Conservation (phyloP, 1,140 invertebrate genomes). For the Micrasema minimum region DNA sequence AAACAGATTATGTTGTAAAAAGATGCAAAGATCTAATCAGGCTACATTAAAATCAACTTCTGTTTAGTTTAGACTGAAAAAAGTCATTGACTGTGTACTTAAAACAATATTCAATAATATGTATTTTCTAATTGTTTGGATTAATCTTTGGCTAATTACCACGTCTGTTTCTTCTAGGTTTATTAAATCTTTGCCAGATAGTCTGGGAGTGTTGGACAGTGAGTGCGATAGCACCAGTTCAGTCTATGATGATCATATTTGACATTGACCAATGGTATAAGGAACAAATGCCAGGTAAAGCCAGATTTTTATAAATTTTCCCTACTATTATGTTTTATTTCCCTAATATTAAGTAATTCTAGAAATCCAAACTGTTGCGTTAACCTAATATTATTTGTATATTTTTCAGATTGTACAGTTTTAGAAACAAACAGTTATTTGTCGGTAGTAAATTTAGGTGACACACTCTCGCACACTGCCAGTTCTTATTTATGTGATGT, state of each 20-base stretch:
- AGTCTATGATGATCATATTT: slow-evolving; percentile 75
- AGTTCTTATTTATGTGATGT: slow-evolving; percentile 59
- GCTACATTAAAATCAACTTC: too few species aligned
- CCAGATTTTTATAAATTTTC: too few species aligned
- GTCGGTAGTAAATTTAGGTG: slow-evolving; percentile 51
- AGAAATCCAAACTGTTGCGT: too few species aligned
- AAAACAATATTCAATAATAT: too few species aligned
- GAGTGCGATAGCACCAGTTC: slow-evolving; percentile 55
- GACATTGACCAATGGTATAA: slow-evolving; percentile 97
- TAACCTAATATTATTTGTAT: slow-evolving; percentile 22
- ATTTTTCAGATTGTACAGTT: slow-evolving; percentile 50
- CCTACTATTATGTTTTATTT: too few species aligned
- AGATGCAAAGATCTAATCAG: too few species aligned
- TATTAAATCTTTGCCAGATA: slow-evolving; percentile 63
- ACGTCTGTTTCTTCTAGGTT: slow-evolving; percentile 59
- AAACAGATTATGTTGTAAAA: too few species aligned
- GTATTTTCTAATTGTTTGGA: too few species aligned
- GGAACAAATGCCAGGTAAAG: slow-evolving; percentile 84
- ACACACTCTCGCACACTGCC: slow-evolving; percentile 52
- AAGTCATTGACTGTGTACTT: too few species aligned
- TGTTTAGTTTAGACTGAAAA: too few species aligned
- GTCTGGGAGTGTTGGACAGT: slow-evolving; percentile 65
- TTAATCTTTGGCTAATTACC: too few species aligned
- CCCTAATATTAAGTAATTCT: too few species aligned
- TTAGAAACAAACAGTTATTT: slow-evolving; percentile 50